Percentiles rank a stretch among this genome's conserved stretches.
Evolutionary conservation across 1,140 invertebrate genomes (phyloP).

Genomic region (Drosophila pruinosa): DNA sequence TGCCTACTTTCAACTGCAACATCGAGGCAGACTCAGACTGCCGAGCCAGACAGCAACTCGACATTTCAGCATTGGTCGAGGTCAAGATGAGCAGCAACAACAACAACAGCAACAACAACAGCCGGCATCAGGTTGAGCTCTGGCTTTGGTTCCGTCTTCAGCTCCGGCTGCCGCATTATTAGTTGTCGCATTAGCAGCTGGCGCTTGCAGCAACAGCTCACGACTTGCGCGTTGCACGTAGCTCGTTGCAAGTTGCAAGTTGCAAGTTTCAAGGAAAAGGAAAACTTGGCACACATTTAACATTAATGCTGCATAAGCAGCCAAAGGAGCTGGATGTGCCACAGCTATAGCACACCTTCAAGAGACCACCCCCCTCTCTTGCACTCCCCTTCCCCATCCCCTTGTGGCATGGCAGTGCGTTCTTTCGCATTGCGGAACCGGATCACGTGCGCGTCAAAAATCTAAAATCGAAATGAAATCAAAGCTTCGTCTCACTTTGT

Average conservation of each 20-base stretch:
- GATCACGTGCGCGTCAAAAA: constrained; percentile 32
- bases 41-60: constrained; percentile 50
- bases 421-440: constrained; percentile 43
- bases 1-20: not conserved
- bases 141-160: constrained; percentile 12
- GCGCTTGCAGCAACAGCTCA: not conserved
- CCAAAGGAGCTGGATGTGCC: not conserved
- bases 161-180: constrained; percentile 47
- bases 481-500: constrained; percentile 10
- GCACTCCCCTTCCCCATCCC: not conserved
- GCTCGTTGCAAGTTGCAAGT: not conserved
- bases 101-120: constrained; percentile 23
- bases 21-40: constrained; percentile 3
- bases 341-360: not conserved
- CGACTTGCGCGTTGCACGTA: constrained; percentile 29
- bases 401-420: not conserved
- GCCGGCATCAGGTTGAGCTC: constrained; percentile 40
- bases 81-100: constrained; percentile 64
- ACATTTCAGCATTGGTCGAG: constrained; percentile 63
- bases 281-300: constrained; percentile 64
- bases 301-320: constrained; percentile 38
- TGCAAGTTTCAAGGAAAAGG: constrained; percentile 30
- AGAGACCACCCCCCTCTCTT: not conserved
- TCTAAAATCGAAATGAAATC: constrained; percentile 38
- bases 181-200: constrained; percentile 55